phyloP scores from a whole-genome alignment of 1,140 invertebrate species.

The Psix sp. region DNA sequence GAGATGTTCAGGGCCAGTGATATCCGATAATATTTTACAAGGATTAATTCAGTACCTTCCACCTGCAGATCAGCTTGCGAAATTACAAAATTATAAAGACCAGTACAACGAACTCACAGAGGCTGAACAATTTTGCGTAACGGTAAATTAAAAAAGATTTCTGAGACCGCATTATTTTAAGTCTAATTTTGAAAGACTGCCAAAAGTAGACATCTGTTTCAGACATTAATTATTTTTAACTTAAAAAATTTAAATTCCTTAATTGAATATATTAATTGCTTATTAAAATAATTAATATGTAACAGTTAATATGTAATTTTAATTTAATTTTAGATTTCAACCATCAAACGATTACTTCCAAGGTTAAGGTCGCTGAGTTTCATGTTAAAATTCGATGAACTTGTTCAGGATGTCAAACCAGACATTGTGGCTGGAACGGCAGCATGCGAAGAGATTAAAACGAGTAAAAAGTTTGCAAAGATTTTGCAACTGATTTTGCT shows the following conservation, averaged over 20 bases:
- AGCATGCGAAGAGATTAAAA: constrained; percentile 95
- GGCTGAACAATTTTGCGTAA: constrained; percentile 95
- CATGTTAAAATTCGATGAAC: constrained; percentile 88
- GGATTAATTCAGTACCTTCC: constrained; percentile 93
- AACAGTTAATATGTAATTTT: too few species aligned
- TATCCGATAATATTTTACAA: constrained; percentile 89
- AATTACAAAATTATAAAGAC: constrained; percentile 87
- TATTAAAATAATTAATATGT: too few species aligned
- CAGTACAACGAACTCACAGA: constrained; percentile 90
- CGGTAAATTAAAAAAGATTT: constrained; percentile 77
- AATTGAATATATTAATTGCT: too few species aligned
- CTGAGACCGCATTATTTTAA: not conserved
- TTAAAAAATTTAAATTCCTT: too few species aligned
- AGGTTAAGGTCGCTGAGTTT: constrained; percentile 94
- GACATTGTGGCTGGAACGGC: constrained; percentile 96
- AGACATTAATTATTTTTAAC: too few species aligned
- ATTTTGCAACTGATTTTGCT: constrained; percentile 93
- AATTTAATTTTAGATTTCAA: constrained; percentile 79
- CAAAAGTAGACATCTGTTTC: too few species aligned
- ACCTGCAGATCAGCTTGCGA: constrained; percentile 90
- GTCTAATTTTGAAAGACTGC: too few species aligned
- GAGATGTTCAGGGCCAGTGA: constrained; percentile 88
- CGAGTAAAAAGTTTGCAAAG: constrained; percentile 92
- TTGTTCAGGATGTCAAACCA: constrained; percentile 94
- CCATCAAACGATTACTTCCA: constrained; percentile 91